Percentiles rank a stretch among this genome's conserved stretches.
These are phyloP conservation scores for Mormyrus hasselquistii DNA, from an alignment of 2,797 vertebrate genomes.

Conservation along the genomic window DNA sequence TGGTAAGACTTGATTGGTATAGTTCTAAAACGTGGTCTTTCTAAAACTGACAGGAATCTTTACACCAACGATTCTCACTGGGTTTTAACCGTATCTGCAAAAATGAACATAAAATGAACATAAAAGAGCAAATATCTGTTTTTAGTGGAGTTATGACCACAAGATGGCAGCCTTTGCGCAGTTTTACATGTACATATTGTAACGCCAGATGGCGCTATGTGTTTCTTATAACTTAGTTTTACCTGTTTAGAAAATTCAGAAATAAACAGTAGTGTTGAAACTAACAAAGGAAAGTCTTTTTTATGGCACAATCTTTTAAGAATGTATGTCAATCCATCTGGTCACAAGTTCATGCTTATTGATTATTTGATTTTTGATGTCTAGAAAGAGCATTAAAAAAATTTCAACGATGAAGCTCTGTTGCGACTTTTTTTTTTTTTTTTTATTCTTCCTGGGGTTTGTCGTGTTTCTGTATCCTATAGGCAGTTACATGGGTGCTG, in stretches of 20 bases:
- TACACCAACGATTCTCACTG: not conserved
- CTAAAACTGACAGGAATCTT: not conserved
- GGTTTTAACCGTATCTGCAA: not conserved
- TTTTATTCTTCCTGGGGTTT: not conserved
- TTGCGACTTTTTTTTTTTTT: not conserved
- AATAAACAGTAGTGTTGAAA: not conserved
- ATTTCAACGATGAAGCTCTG: not conserved
- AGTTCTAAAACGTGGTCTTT: not conserved
- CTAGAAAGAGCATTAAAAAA: not conserved
- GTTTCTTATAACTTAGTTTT: not conserved
- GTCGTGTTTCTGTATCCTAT: not conserved
- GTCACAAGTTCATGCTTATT: not conserved
- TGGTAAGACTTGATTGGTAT: not conserved
- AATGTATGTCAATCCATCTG: not conserved
- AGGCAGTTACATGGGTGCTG: not conserved
- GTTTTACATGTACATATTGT: not conserved
- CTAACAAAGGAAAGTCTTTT: not conserved
- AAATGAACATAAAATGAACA: not conserved
- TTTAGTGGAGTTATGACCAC: slow-evolving; percentile 1
- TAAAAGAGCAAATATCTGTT: not conserved
- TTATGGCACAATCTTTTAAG: not conserved
- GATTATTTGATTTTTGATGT: not conserved
- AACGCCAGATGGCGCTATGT: not conserved
- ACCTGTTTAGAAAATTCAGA: not conserved
- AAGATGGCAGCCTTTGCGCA: slow-evolving; percentile 23